phyloP scores from a whole-genome alignment of 2,888 invertebrate genomes.

The Diabrotica balteata region DNA sequence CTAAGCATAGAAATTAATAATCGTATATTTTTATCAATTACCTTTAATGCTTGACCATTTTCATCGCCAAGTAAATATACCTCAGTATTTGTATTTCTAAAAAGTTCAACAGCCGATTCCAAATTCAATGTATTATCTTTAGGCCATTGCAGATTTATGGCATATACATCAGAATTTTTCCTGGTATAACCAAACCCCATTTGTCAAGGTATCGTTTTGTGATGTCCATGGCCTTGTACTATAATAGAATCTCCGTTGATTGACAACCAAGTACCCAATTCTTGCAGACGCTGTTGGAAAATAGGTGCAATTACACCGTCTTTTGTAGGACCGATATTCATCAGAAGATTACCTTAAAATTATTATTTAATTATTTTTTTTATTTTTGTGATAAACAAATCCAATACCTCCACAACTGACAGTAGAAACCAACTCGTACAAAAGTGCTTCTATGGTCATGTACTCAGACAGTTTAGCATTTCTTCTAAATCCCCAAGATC shows the following conservation, averaged over 20 bases:
- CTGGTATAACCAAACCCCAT: slow-evolving; percentile 56
- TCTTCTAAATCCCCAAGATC: slow-evolving; percentile 86
- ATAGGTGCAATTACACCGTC: slow-evolving; percentile 87
- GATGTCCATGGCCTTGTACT: slow-evolving; percentile 76
- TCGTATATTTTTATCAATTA: not conserved
- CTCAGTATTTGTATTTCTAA: slow-evolving; percentile 43
- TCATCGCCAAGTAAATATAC: slow-evolving; percentile 65
- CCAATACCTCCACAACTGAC: slow-evolving; percentile 81
- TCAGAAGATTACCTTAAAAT: slow-evolving; percentile 71
- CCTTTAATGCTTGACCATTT: slow-evolving; percentile 42
- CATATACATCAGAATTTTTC: slow-evolving; percentile 65
- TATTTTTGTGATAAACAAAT: too few relatives aligned
- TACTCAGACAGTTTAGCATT: slow-evolving; percentile 74
- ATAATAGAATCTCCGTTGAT: slow-evolving; percentile 89
- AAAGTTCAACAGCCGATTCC: slow-evolving; percentile 56
- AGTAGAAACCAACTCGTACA: slow-evolving; percentile 75
- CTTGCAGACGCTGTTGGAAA: slow-evolving; percentile 82
- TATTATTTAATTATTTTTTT: not conserved
- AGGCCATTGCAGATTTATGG: slow-evolving; percentile 76
- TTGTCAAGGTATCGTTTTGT: slow-evolving; percentile 81
- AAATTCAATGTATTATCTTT: slow-evolving; percentile 61
- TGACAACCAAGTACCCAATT: slow-evolving; percentile 81
- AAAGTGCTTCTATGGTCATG: slow-evolving; percentile 71
- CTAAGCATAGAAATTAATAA: too few relatives aligned
- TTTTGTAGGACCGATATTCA: slow-evolving; percentile 90